Evolutionary conservation across 2,888 invertebrate genomes (phyloP).

Genomic region (Cephus spinipes): DNA sequence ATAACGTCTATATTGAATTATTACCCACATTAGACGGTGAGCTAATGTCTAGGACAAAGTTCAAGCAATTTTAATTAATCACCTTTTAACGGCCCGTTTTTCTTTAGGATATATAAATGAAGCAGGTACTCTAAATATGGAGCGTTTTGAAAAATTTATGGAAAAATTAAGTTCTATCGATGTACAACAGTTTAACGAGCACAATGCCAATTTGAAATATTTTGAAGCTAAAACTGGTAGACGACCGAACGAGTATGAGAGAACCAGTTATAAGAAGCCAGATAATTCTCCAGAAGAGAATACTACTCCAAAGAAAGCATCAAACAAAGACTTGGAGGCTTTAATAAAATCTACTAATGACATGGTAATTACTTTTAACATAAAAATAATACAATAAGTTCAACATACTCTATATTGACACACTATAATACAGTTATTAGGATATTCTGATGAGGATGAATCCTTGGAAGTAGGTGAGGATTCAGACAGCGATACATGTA

Average conservation of each 20-base stretch:
- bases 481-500: slow-evolving; percentile 67
- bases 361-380: slow-evolving; percentile 66
- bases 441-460: slow-evolving; percentile 47
- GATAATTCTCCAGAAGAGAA: slow-evolving; percentile 40
- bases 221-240: slow-evolving; percentile 84
- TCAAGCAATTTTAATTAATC: background rate
- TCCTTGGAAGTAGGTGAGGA: slow-evolving; percentile 45
- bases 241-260: slow-evolving; percentile 66
- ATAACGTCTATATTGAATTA: slow-evolving; percentile 87
- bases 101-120: slow-evolving; percentile 92
- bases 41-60: slow-evolving; percentile 30
- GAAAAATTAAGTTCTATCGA: slow-evolving; percentile 80
- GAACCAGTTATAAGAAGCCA: slow-evolving; percentile 67
- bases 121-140: slow-evolving; percentile 83
- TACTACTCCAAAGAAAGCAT: slow-evolving; percentile 38
- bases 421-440: slow-evolving; percentile 35
- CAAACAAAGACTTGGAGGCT: slow-evolving; percentile 70
- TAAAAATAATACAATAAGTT: background rate
- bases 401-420: slow-evolving; percentile 1
- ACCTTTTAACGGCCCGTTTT: background rate
- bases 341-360: slow-evolving; percentile 75
- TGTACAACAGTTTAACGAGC: slow-evolving; percentile 80
- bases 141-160: slow-evolving; percentile 88
- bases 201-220: slow-evolving; percentile 85
- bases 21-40: slow-evolving; percentile 88